Base-by-base conservation (phyloP, 1,140 invertebrate species). In the Caenorhabditis briggsae region DNA sequence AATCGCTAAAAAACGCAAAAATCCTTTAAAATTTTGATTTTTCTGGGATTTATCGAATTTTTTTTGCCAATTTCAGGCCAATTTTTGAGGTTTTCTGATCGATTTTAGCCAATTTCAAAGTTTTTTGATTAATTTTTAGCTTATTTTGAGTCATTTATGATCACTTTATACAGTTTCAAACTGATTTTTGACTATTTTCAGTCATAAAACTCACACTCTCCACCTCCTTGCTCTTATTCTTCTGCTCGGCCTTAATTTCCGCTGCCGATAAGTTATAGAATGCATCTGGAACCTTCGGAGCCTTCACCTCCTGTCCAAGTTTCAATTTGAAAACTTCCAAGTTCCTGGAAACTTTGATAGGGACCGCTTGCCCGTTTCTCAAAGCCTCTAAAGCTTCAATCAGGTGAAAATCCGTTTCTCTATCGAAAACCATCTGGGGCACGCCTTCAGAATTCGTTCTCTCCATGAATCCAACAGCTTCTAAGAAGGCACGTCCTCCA, bases 401-500 rank as follows among this genome's bases (percentile, higher is more conserved):
- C 8, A 86, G 55, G 20, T 61, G 46, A 9, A 3, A 74, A 82
- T 74, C 46, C 5, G 20, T 20, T 78, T 11, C 2, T 33, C 25
- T 64, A 7, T n/a, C 18, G 83, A 53, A 84, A 48, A 65, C 59
- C 2, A 65, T 25, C 8, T 5, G 48, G 6, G 18, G 43, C 11
- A 83, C 65, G 0, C 58, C 86, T 48, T 56, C 59, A 20, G 33
- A 33, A 33, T 70, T 48, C 3, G 25, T 65, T 16, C 70, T 46
- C 53, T 86, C 23, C 5, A 14, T 25, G 55, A 89, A 89, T 33
- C 88, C 88, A 53, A 87, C 46, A 0, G 87, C 61, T 58, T 64
- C 53, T 12, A 89, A 70, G 33, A 89, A 89, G 64, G 83, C 84
- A n/a, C 41, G 59, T 20, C 55, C 88, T 23, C 88, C 88, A 18